A percentile compares a stretch with the other conserved stretches of the same genome.
Conservation (phyloP, 2,888 invertebrate species). For the Conomelus anceps region DNA sequence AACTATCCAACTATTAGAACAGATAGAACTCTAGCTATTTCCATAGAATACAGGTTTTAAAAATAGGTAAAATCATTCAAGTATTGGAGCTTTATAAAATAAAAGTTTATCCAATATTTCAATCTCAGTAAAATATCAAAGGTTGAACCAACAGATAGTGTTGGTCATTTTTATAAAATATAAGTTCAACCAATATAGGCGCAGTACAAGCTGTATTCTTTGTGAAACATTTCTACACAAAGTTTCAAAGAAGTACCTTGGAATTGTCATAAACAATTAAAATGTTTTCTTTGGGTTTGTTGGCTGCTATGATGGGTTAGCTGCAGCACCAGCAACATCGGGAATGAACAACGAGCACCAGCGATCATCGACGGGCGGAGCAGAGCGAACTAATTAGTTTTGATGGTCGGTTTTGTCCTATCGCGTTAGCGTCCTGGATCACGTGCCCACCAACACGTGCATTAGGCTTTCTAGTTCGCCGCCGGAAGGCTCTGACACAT, state of each 20-base stretch:
- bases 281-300: background rate
- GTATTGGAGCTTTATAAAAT: too few relatives aligned
- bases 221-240: background rate
- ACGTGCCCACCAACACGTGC: constrained; percentile 51
- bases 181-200: background rate
- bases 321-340: background rate
- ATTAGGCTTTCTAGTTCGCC: constrained; percentile 49
- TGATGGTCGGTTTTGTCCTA: background rate
- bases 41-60: too few relatives aligned
- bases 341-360: background rate
- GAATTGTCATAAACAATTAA: background rate
- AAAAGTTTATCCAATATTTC: too few relatives aligned
- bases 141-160: too few relatives aligned
- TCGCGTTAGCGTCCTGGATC: constrained; percentile 35
- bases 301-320: background rate
- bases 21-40: too few relatives aligned
- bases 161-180: too few relatives aligned
- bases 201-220: background rate
- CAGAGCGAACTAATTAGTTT: too few relatives aligned
- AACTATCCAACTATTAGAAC: too few relatives aligned
- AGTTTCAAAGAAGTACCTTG: background rate
- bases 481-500: constrained; percentile 33
- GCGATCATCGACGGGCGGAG: too few relatives aligned
- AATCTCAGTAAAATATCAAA: too few relatives aligned
- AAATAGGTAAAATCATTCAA: too few relatives aligned